Evolutionary conservation across 2,888 invertebrate species (phyloP).

Genomic region (Magallana nippona): DNA sequence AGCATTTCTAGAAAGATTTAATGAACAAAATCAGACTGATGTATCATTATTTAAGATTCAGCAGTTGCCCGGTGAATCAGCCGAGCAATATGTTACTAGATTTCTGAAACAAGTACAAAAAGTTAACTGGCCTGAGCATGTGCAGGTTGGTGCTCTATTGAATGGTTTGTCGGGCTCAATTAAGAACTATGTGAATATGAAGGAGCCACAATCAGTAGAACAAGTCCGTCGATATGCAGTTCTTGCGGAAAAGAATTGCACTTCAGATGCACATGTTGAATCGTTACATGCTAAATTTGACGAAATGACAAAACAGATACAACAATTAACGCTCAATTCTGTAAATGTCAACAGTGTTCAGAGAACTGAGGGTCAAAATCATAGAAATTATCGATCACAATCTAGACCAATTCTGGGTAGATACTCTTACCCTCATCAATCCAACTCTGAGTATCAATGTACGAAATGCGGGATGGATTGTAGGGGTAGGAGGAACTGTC

Average conservation of each 20-base stretch:
- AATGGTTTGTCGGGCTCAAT: background rate
- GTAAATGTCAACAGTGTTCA: background rate
- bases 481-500: background rate
- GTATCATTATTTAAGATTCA: too few relatives aligned
- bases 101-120: background rate
- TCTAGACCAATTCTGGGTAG: constrained; percentile 9
- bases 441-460: background rate
- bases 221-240: background rate
- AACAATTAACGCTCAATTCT: background rate
- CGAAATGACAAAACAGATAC: background rate
- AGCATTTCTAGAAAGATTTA: background rate
- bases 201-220: background rate
- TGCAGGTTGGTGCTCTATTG: background rate
- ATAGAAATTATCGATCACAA: background rate
- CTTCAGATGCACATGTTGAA: background rate
- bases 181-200: background rate
- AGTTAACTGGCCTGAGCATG: background rate
- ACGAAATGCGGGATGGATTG: background rate
- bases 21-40: background rate
- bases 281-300: background rate
- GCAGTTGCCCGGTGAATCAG: too few relatives aligned
- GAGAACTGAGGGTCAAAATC: background rate
- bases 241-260: background rate
- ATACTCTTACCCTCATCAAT: background rate
- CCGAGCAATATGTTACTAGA: background rate